phyloP scores from a whole-genome alignment of 2,888 invertebrate genomes.

The Anticlea derivata region DNA sequence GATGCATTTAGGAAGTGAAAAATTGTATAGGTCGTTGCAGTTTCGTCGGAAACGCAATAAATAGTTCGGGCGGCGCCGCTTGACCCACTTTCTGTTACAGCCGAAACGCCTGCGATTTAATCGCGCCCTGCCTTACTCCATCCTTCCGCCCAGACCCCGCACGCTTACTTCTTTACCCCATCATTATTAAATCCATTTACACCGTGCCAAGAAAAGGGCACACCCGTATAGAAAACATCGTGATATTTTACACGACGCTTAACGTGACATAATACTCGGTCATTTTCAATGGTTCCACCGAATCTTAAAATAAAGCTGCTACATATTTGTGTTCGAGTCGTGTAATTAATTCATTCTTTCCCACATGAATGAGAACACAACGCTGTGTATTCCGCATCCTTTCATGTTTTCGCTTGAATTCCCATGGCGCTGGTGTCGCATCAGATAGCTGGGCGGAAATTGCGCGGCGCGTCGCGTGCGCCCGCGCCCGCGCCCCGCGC shows the following conservation, averaged over 20 bases:
- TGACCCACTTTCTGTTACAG: constrained; percentile 82
- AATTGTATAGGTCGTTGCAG: constrained; percentile 66
- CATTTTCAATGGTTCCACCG: not conserved
- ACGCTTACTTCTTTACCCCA: constrained; percentile 74
- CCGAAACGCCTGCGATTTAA: constrained; percentile 82
- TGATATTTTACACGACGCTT: constrained; percentile 27
- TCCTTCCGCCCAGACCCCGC: constrained; percentile 73
- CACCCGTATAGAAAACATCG: constrained; percentile 49
- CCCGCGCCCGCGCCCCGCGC: constrained; percentile 35
- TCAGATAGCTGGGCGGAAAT: constrained; percentile 79
- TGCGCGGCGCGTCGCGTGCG: constrained; percentile 75
- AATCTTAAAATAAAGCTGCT: constrained; percentile 7
- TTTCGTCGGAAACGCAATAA: constrained; percentile 78
- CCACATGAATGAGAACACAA: constrained; percentile 21
- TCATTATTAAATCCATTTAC: constrained; percentile 78
- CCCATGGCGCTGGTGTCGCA: constrained; percentile 63
- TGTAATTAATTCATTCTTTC: constrained; percentile 25
- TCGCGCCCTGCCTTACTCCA: constrained; percentile 73
- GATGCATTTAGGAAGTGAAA: constrained; percentile 35
- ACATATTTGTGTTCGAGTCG: constrained; percentile 13
- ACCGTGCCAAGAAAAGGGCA: constrained; percentile 64
- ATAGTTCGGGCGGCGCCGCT: constrained; percentile 77
- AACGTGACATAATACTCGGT: not conserved
- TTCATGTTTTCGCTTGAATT: constrained; percentile 57
- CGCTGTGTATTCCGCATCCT: constrained; percentile 37